A percentile compares a stretch with the other conserved stretches of the same genome.
phyloP scores from a whole-genome alignment of 2,797 vertebrate species.

The Eurystomus glaucurus region DNA sequence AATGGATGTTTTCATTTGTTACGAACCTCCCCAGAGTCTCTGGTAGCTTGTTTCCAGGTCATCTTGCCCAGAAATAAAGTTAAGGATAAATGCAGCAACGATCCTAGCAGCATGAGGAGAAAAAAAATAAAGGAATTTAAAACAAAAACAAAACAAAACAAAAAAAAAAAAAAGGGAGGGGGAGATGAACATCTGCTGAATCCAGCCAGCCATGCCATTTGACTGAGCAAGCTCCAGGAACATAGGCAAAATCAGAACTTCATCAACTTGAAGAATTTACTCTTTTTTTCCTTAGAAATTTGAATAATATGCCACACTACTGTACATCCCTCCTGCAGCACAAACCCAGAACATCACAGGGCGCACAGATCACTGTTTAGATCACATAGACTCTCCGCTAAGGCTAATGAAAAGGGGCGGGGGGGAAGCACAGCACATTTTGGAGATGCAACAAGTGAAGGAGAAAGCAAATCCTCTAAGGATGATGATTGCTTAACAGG shows the following conservation, averaged over 20 bases:
- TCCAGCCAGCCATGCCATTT: background rate
- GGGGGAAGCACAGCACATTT: background rate
- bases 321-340: background rate
- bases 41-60: slow-evolving; percentile 37
- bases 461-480: background rate
- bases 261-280: background rate
- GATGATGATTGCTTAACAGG: background rate
- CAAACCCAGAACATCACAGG: background rate
- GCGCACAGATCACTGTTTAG: background rate
- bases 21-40: slow-evolving; percentile 27
- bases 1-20: slow-evolving; percentile 32
- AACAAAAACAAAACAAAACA: background rate
- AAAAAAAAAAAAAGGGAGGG: background rate
- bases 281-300: background rate
- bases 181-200: slow-evolving; percentile 6
- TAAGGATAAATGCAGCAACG: background rate
- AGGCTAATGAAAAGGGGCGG: background rate
- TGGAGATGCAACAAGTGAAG: background rate
- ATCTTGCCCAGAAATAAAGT: slow-evolving; percentile 46
- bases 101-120: background rate
- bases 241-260: background rate
- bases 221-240: background rate
- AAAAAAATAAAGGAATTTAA: background rate
- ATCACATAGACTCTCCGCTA: background rate
- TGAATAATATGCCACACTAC: background rate